These are phyloP conservation scores for Sturmia bella DNA, from an alignment of 2,888 invertebrate genomes.

Conservation along the genomic window DNA sequence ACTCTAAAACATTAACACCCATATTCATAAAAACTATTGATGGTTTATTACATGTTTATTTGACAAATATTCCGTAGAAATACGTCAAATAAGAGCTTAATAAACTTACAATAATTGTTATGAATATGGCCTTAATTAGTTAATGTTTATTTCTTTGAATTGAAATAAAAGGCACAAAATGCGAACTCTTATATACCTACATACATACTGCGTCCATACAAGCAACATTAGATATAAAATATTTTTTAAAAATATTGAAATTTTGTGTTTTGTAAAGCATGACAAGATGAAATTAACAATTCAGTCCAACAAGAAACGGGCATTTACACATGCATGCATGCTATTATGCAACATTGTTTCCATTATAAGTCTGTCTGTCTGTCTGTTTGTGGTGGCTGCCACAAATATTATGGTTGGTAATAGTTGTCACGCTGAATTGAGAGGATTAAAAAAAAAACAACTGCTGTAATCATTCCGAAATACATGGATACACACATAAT, in stretches of 20 bases:
- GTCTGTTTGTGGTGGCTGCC: not conserved
- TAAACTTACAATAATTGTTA: no score
- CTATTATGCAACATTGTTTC: constrained; percentile 46
- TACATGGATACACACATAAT: constrained; percentile 10
- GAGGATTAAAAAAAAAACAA: constrained; percentile 18
- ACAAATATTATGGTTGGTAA: constrained; percentile 26
- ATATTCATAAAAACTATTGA: no score
- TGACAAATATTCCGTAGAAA: no score
- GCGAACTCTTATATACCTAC: not conserved
- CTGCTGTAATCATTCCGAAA: constrained; percentile 12
- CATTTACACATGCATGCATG: constrained; percentile 46
- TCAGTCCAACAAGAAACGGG: constrained; percentile 12
- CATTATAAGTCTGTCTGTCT: not conserved
- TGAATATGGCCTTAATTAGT: no score
- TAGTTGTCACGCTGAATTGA: constrained; percentile 39
- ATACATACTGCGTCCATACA: not conserved
- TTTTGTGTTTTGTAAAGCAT: constrained; percentile 39
- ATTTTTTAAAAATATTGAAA: constrained; percentile 19
- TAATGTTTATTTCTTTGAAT: not conserved
- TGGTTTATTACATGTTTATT: no score
- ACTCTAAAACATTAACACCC: no score
- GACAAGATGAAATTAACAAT: constrained; percentile 31
- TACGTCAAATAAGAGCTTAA: no score
- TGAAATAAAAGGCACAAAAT: no score
- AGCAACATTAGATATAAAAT: not conserved